Evolutionary conservation across 2,797 vertebrate species (phyloP).

Genomic region (Neosalanx taihuensis): DNA sequence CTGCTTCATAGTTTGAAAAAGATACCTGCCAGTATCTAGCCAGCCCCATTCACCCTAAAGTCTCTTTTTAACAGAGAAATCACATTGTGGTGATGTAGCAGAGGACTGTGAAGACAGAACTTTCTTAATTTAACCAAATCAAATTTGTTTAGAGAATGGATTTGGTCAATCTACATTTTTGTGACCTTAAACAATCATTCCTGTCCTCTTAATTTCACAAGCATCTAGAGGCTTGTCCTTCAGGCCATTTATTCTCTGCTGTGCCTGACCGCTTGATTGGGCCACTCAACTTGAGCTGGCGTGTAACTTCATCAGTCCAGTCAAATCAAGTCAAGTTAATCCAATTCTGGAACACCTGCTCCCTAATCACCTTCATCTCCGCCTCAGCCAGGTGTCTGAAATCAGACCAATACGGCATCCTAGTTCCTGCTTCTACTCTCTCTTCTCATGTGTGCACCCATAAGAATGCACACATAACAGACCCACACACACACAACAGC

Average conservation of each 20-base stretch:
- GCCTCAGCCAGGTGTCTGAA: conserved; percentile 47
- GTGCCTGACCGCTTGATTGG: not conserved
- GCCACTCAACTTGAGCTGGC: not conserved
- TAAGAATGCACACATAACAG: no score
- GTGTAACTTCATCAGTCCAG: conserved; percentile 1
- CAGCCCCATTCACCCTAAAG: not conserved
- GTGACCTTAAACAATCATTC: not conserved
- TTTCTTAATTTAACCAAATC: not conserved
- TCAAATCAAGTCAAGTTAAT: conserved; percentile 19
- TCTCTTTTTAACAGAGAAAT: not conserved
- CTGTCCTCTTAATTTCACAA: not conserved
- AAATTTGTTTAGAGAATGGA: not conserved
- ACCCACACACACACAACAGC: not conserved
- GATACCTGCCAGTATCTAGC: not conserved
- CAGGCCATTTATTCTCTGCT: not conserved
- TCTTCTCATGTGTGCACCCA: no score
- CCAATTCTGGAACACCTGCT: conserved; percentile 35
- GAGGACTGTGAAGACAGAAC: not conserved
- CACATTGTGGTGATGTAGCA: not conserved
- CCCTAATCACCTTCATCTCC: conserved; percentile 22
- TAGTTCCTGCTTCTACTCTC: not conserved
- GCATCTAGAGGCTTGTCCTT: not conserved
- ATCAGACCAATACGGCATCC: conserved; percentile 16
- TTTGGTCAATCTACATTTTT: not conserved
- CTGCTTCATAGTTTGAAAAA: not conserved